Evolutionary conservation across 2,113 vertebrate genomes (phyloP).

Genomic region (Peromyscus leucopus): DNA sequence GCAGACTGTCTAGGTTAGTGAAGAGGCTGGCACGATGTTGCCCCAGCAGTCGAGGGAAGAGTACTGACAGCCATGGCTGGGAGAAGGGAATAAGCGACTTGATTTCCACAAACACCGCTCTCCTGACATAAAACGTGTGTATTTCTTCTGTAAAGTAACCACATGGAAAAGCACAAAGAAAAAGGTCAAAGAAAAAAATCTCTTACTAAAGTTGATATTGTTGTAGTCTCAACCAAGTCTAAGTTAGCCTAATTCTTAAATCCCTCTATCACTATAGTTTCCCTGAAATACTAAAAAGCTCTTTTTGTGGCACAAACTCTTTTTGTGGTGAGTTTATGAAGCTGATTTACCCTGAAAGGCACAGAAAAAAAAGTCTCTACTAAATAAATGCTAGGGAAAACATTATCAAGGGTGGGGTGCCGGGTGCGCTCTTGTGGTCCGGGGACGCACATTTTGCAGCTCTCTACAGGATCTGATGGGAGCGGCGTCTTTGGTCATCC

Average conservation of each 20-base stretch:
- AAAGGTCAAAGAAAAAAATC: neutral
- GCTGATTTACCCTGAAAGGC: neutral
- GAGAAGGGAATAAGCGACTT: neutral
- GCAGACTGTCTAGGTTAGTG: neutral
- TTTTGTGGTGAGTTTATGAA: neutral
- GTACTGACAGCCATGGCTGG: neutral
- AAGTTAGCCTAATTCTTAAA: neutral
- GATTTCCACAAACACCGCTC: neutral
- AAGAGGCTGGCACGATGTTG: neutral
- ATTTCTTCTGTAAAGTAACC: constrained; percentile 34
- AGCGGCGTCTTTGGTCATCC: neutral
- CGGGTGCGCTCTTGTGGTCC: constrained; percentile 22
- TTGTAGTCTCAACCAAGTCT: constrained; percentile 22
- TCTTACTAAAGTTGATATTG: constrained; percentile 24
- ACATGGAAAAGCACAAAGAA: constrained; percentile 23
- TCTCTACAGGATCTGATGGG: neutral
- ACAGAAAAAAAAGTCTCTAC: constrained; percentile 12
- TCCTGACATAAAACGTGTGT: neutral
- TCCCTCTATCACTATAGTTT: neutral
- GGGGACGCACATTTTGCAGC: neutral
- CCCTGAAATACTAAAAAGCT: constrained; percentile 37
- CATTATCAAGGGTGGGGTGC: neutral
- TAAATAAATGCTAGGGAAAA: neutral
- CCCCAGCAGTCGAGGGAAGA: neutral
- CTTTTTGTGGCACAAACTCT: neutral